Evolutionary conservation across 2,113 vertebrate genomes (phyloP).

Genomic region (Pantherophis guttatus): DNA sequence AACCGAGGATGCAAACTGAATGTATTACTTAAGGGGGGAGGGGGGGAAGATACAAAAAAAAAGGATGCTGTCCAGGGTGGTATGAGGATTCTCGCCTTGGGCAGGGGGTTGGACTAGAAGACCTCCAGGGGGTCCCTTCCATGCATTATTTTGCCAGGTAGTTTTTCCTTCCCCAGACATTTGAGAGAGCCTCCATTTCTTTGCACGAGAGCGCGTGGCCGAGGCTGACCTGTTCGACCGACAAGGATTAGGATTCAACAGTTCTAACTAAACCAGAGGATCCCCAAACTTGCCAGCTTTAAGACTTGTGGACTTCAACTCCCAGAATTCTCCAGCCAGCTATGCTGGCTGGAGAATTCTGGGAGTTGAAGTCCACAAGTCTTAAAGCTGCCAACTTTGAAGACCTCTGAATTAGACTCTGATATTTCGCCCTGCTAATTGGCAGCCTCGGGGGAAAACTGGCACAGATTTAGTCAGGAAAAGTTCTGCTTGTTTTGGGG

Average conservation of each 20-base stretch:
- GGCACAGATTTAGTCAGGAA: neutral
- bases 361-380: no score
- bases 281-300: no score
- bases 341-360: no score
- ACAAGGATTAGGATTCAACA: neutral
- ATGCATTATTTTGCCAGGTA: neutral
- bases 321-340: no score
- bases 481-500: neutral
- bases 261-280: neutral
- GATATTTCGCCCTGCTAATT: neutral
- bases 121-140: no score
- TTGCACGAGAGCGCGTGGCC: neutral
- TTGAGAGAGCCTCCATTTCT: neutral
- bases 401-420: neutral
- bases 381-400: no score
- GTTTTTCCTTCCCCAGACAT: neutral
- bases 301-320: no score
- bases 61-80: no score
- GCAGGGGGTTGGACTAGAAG: no score
- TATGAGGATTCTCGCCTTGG: no score
- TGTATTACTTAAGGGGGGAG: no score
- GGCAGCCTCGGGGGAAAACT: neutral
- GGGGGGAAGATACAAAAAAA: no score
- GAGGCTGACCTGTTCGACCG: neutral
- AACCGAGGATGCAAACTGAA: neutral